These are phyloP conservation scores for Ochlodes sylvanus DNA, from an alignment of 2,888 invertebrate genomes.

Conservation along the genomic window DNA sequence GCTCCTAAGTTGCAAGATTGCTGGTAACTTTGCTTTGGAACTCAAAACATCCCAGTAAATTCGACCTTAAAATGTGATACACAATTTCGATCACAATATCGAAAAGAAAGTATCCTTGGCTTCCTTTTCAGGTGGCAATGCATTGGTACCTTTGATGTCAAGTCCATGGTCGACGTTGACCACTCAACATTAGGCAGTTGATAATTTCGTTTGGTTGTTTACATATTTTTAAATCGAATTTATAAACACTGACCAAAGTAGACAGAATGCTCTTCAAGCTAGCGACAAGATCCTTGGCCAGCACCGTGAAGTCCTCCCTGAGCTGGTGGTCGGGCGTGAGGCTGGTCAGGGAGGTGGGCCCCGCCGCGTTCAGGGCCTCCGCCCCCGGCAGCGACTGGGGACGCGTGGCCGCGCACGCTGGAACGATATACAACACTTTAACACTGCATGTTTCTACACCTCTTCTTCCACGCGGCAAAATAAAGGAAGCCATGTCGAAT, in stretches of 20 bases:
- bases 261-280: slow-evolving; percentile 86
- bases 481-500: neutral
- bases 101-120: no score
- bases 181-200: no score
- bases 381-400: slow-evolving; percentile 85
- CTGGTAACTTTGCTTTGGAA: no score
- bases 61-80: no score
- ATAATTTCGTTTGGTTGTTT: no score
- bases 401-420: slow-evolving; percentile 80
- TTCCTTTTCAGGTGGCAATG: no score
- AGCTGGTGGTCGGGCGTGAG: slow-evolving; percentile 80
- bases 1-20: no score
- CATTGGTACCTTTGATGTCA: no score
- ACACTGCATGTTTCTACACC: neutral
- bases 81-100: no score
- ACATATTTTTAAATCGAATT: no score
- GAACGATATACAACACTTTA: slow-evolving; percentile 7
- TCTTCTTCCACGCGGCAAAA: neutral
- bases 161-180: no score
- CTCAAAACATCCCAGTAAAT: no score
- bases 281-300: slow-evolving; percentile 88
- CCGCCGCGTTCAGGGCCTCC: slow-evolving; percentile 66
- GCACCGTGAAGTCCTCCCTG: slow-evolving; percentile 88
- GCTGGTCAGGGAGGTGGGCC: slow-evolving; percentile 69
- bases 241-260: slow-evolving; percentile 61